A percentile compares a stretch with the other conserved stretches of the same genome.
Conservation (phyloP, 2,888 invertebrate species). For the Drosophila birchii region DNA sequence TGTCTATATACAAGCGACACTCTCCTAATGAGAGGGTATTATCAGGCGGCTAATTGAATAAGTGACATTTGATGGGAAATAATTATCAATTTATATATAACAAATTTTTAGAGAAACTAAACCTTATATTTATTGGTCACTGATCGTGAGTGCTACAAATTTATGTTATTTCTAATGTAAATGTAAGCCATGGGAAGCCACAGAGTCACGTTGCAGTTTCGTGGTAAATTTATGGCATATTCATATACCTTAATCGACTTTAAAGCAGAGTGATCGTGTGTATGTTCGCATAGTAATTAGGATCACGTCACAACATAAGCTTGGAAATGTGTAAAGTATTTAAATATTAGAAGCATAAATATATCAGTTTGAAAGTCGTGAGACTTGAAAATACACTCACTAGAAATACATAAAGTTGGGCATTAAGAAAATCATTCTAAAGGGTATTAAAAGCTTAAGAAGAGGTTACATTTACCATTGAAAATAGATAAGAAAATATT, state of each 20-base stretch:
- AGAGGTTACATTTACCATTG: no score
- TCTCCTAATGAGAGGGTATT: constrained; percentile 22
- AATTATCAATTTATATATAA: background rate
- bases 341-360: constrained; percentile 38
- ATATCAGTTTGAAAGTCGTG: constrained; percentile 23
- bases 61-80: constrained; percentile 22
- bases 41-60: constrained; percentile 17
- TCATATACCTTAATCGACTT: constrained; percentile 27
- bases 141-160: constrained; percentile 21
- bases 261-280: constrained; percentile 18
- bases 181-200: background rate
- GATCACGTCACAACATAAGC: constrained; percentile 31
- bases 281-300: constrained; percentile 15
- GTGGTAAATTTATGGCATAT: constrained; percentile 29
- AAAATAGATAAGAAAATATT: background rate
- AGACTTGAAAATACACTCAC: background rate
- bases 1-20: constrained; percentile 19
- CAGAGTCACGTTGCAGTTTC: constrained; percentile 27
- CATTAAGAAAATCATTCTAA: background rate
- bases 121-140: background rate
- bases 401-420: background rate
- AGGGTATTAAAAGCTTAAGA: background rate
- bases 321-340: constrained; percentile 18
- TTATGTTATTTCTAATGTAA: constrained; percentile 17
- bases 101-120: background rate